These are phyloP conservation scores for Bilobella aurantiaca DNA, from an alignment of 1,140 invertebrate species.

Conservation along the genomic window DNA sequence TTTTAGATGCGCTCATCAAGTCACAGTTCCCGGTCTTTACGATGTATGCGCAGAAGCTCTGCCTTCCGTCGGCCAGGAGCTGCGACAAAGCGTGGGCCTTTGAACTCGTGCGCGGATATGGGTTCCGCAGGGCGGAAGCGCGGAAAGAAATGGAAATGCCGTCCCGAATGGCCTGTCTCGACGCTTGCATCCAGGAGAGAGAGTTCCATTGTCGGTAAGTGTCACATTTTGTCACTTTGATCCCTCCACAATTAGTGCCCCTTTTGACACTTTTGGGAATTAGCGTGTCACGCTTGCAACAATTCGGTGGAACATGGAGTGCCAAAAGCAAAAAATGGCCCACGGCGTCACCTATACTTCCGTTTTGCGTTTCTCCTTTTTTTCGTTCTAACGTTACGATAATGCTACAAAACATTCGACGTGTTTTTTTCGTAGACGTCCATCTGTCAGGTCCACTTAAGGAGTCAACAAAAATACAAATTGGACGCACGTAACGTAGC, in stretches of 20 bases:
- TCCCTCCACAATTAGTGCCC: not conserved
- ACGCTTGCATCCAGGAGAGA: conserved; percentile 42
- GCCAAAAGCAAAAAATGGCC: no score
- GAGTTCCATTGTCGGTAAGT: conserved; percentile 44
- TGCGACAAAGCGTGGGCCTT: conserved; percentile 43
- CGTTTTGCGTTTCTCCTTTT: no score
- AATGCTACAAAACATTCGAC: no score
- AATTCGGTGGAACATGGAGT: no score
- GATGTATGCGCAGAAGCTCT: conserved; percentile 46
- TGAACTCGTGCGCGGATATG: conserved; percentile 41
- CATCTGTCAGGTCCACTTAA: no score
- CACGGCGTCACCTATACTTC: no score
- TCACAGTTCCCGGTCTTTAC: conserved; percentile 50
- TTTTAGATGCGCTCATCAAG: conserved; percentile 40
- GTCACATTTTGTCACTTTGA: not conserved
- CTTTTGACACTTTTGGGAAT: no score
- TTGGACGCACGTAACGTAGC: no score
- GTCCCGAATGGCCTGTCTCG: conserved; percentile 41
- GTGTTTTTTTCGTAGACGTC: no score
- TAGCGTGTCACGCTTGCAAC: no score
- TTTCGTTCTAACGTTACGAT: no score
- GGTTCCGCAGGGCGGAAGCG: conserved; percentile 33
- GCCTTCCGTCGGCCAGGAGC: conserved; percentile 37
- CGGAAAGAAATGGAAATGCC: conserved; percentile 36
- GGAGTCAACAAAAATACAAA: no score